A percentile compares a stretch with the other conserved stretches of the same genome.
These are phyloP conservation scores for Drosophila bunnanda DNA, from an alignment of 2,888 invertebrate species.

Conservation along the genomic window DNA sequence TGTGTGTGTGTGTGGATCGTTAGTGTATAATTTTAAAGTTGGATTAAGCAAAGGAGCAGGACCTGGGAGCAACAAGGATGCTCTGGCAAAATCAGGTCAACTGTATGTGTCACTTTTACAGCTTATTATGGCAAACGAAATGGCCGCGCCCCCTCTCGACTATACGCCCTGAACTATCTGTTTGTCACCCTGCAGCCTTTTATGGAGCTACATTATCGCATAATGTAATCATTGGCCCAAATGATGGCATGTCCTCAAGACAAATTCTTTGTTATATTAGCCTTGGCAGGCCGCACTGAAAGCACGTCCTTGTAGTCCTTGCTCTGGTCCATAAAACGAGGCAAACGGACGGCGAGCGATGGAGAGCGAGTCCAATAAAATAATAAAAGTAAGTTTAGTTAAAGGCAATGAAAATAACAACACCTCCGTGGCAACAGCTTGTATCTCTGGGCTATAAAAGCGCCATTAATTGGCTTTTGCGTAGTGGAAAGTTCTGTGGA, in stretches of 20 bases:
- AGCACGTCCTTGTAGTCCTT: conserved; percentile 50
- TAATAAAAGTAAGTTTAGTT: conserved; percentile 78
- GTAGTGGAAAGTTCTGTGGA: not conserved
- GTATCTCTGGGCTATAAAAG: conserved; percentile 40
- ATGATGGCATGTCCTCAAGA: conserved; percentile 78
- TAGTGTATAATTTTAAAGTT: conserved; percentile 82
- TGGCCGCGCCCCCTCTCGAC: not conserved
- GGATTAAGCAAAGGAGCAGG: conserved; percentile 68
- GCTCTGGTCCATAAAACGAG: conserved; percentile 36
- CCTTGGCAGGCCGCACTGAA: conserved; percentile 27
- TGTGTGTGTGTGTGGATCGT: conserved; percentile 64
- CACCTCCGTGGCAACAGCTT: conserved; percentile 54
- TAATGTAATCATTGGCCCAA: conserved; percentile 81
- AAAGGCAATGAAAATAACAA: conserved; percentile 75
- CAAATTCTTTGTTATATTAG: conserved; percentile 75
- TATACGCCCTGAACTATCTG: conserved; percentile 39
- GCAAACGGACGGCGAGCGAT: conserved; percentile 2
- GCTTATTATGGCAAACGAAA: conserved; percentile 72
- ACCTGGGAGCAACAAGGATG: conserved; percentile 33
- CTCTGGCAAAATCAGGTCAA: conserved; percentile 73
- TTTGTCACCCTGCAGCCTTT: conserved; percentile 64
- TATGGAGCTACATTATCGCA: conserved; percentile 78
- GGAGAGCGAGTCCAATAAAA: conserved; percentile 64
- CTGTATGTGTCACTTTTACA: conserved; percentile 80
- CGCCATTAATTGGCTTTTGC: conserved; percentile 30